Evolutionary conservation across 64 coral and sea anemone genomes (phyloP).

Genomic region (Stylophora pistillata): DNA sequence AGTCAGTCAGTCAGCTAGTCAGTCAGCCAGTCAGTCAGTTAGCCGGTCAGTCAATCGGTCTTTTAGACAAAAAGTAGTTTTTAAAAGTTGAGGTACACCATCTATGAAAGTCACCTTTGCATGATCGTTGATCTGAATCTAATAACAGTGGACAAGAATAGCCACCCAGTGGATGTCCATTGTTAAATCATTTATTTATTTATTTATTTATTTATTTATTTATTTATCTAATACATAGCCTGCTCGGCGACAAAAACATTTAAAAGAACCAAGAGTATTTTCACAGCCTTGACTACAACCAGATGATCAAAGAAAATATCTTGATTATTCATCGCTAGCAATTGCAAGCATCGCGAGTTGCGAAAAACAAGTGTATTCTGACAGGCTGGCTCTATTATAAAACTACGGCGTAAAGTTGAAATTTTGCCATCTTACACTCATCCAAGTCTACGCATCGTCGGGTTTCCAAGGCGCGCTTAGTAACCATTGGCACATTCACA

Average conservation of each 20-base stretch:
- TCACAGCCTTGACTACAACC: slow-evolving; percentile 59
- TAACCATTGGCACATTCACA: slow-evolving; percentile 63
- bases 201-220: too few relatives aligned
- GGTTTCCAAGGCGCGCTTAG: background rate
- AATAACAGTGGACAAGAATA: too few relatives aligned
- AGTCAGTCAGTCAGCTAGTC: background rate
- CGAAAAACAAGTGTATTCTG: too few relatives aligned
- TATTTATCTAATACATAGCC: slow-evolving; percentile 68
- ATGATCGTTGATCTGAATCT: slow-evolving; percentile 55
- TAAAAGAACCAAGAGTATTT: slow-evolving; percentile 68
- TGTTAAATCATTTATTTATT: too few relatives aligned
- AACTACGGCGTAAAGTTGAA: too few relatives aligned
- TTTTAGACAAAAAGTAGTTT: too few relatives aligned
- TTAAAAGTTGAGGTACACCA: background rate
- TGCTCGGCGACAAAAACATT: slow-evolving; percentile 52
- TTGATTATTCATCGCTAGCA: background rate
- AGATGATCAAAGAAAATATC: slow-evolving; percentile 15
- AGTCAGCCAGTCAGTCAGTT: background rate
- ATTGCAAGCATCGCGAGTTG: background rate
- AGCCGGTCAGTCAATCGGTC: too few relatives aligned
- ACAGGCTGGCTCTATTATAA: too few relatives aligned
- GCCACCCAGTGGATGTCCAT: too few relatives aligned
- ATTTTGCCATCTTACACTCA: slow-evolving; percentile 57
- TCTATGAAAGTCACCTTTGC: slow-evolving; percentile 32
- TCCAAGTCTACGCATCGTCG: slow-evolving; percentile 55